These are phyloP conservation scores for Coremacera marginata DNA, from an alignment of 2,888 invertebrate genomes.

Conservation along the genomic window DNA sequence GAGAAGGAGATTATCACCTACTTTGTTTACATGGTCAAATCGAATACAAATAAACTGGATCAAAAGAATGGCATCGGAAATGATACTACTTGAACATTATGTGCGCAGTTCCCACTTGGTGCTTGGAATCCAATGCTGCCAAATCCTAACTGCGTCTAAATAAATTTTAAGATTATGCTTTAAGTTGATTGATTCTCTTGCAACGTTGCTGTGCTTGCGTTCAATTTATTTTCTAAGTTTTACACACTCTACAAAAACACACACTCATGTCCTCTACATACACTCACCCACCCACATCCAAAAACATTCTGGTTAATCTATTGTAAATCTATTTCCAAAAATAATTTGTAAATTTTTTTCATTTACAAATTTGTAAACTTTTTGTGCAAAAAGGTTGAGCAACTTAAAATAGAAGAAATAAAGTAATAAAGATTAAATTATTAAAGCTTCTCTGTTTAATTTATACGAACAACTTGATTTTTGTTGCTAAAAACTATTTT, in stretches of 20 bases:
- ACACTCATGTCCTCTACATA: not conserved
- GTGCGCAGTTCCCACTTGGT: conserved; percentile 6
- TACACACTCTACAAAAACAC: not conserved
- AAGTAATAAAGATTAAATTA: not conserved
- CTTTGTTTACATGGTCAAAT: conserved; percentile 96
- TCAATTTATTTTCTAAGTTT: not conserved
- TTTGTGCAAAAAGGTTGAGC: not conserved
- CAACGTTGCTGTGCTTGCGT: not conserved
- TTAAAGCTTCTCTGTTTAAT: not conserved
- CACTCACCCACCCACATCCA: not conserved
- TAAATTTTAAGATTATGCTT: not conserved
- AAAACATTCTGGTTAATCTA: not conserved
- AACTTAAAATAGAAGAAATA: not conserved
- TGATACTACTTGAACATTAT: conserved; percentile 59
- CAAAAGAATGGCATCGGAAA: conserved; percentile 68
- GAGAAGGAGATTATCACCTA: conserved; percentile 95
- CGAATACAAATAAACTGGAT: conserved; percentile 74
- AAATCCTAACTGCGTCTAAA: not conserved
- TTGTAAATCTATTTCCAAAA: not conserved
- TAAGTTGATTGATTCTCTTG: not conserved
- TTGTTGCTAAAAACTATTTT: conserved; percentile 4
- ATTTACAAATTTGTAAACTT: not conserved
- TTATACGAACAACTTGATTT: not conserved
- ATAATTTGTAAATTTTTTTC: not conserved
- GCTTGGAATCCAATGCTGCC: not conserved